Percentiles rank a stretch among this genome's conserved stretches.
Conservation (phyloP, 2,797 vertebrate genomes). For the Myotis pilosus region DNA sequence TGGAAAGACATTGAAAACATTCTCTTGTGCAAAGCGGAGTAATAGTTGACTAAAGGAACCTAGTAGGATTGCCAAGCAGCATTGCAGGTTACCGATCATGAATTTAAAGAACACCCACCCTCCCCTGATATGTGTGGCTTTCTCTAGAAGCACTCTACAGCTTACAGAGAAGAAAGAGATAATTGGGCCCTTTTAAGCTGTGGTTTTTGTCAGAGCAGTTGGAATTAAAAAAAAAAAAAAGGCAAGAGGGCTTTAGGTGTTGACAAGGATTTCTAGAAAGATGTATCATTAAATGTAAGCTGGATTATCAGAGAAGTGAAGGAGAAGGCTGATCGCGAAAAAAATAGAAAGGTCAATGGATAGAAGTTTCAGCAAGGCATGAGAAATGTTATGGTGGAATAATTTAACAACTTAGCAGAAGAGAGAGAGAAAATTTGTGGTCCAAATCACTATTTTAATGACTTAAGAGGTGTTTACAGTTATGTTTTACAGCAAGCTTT, state of each 20-base stretch:
- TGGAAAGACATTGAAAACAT: neutral
- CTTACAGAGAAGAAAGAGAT: neutral
- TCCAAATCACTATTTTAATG: neutral
- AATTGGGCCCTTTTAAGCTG: neutral
- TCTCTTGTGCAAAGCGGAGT: neutral
- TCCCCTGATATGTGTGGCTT: neutral
- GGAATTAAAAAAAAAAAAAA: neutral
- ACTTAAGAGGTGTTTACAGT: neutral
- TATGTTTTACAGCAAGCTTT: neutral
- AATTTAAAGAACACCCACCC: too few relatives aligned
- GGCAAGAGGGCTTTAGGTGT: neutral
- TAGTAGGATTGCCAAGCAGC: neutral
- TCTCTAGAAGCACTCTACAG: neutral
- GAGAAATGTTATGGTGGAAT: too few relatives aligned
- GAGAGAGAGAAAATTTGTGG: neutral
- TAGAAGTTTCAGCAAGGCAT: neutral
- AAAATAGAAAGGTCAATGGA: neutral
- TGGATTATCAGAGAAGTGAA: too few relatives aligned
- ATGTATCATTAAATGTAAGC: neutral
- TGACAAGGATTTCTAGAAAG: neutral
- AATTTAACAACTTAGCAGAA: neutral
- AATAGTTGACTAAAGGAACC: neutral
- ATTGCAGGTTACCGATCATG: neutral
- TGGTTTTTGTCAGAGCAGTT: neutral
- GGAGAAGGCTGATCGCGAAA: neutral